These are phyloP conservation scores for Karalla daura DNA, from an alignment of 2,797 vertebrate genomes.

Conservation along the genomic window DNA sequence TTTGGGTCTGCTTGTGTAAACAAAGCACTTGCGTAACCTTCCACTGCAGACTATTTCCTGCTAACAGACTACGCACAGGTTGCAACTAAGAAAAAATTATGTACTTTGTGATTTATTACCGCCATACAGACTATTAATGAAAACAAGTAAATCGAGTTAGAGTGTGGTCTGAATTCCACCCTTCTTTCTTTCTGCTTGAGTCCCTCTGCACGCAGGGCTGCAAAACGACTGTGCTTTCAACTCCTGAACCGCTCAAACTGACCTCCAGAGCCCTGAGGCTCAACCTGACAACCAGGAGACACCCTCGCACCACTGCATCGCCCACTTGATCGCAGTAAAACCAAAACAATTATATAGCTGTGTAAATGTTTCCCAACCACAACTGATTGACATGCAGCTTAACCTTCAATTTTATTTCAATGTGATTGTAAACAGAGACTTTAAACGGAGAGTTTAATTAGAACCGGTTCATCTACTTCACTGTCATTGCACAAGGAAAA, in stretches of 20 bases:
- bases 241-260: neutral
- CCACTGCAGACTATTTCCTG: neutral
- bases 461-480: too few relatives aligned
- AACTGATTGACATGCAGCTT: too few relatives aligned
- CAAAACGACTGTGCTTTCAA: neutral
- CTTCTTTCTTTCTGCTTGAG: conserved; percentile 1
- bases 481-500: too few relatives aligned
- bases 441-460: too few relatives aligned
- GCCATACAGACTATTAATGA: neutral
- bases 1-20: conserved; percentile 7
- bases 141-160: neutral
- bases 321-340: neutral
- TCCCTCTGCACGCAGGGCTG: neutral
- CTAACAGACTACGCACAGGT: neutral
- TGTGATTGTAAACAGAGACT: too few relatives aligned
- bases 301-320: neutral
- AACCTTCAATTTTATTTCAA: too few relatives aligned
- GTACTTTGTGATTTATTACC: neutral
- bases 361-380: neutral
- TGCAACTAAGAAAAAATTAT: neutral
- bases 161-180: conserved; percentile 6
- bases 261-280: neutral
- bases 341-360: neutral
- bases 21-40: neutral
- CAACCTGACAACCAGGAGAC: neutral